Base-by-base conservation (phyloP, 1,140 invertebrate genomes). In the Coelopa frigida region DNA sequence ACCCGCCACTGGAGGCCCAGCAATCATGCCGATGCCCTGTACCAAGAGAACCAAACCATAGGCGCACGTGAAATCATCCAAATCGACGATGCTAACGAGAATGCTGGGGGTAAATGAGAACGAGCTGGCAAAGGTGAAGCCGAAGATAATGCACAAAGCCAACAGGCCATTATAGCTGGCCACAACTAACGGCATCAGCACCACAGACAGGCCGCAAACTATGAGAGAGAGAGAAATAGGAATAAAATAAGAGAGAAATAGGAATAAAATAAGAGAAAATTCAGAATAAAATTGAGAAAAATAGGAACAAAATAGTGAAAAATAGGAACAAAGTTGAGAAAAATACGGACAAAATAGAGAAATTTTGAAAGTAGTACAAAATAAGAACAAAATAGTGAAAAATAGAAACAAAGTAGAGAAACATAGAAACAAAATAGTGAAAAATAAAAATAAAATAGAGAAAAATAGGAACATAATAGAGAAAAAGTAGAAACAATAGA, bases 41-140 rank as follows among this genome's bases (percentile, higher is more conserved):
- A 89, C 86, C 12, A 94, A 70, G 15, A 93, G 72, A 32, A 89
- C 80, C 24, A 95, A 71, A 24, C 92, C 91, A 68, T 94, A 94
- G 6, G 87, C 89, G 53, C 83, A 84, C 2, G 90, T 91, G 62
- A 96, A 92, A 51, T 75, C 67, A 32, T 76, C 74, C 47, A 77
- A 62, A 41, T 69, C 62, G 12, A 69, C 65, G 49, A 69, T 56
- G 51, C 65, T 63, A 43, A 66, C 88, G 32, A 92, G 69, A 58
- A 94, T 90, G 53, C 87, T 84, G 0, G 89, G 87, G 0, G 88
- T 90, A 45, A 93, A 85, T 1, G 88, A 87, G 61, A 89, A 93
- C 38, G 80, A 88, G 48, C 88, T 89, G 10, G 87, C 86, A 54
- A 93, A 89, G 39, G 83, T 86, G 5, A 91, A 72, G 1, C 89